Conservation (phyloP, 2,113 vertebrate genomes). For the Perca flavescens region DNA sequence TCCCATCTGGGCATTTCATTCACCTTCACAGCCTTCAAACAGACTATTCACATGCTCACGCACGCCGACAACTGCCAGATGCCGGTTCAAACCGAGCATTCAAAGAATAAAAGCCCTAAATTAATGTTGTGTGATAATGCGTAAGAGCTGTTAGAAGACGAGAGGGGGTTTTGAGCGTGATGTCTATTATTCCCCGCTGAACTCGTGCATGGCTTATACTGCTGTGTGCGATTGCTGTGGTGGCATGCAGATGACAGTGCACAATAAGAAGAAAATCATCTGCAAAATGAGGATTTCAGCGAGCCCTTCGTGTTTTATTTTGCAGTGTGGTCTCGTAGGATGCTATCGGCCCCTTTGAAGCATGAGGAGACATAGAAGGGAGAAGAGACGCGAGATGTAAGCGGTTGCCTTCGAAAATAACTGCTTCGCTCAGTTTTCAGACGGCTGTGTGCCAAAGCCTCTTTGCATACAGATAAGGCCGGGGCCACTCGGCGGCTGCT, state of each 20-base stretch:
- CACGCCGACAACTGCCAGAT: constrained; percentile 48
- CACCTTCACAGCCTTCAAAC: constrained; percentile 47
- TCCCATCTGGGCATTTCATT: constrained; percentile 39
- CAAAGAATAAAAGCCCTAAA: constrained; percentile 68
- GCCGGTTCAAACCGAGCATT: constrained; percentile 61
- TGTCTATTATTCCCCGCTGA: constrained; percentile 73
- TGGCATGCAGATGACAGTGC: constrained; percentile 50
- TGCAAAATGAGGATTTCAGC: constrained; percentile 56
- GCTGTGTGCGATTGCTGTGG: constrained; percentile 53
- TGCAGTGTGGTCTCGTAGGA: constrained; percentile 48
- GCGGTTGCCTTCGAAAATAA: constrained; percentile 67
- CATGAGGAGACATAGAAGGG: constrained; percentile 17
- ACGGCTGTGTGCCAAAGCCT: constrained; percentile 70
- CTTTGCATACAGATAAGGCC: constrained; percentile 77
- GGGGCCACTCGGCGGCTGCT: constrained; percentile 15
- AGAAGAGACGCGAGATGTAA: constrained; percentile 51
- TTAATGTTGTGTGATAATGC: constrained; percentile 68
- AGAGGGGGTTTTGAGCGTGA: constrained; percentile 59
- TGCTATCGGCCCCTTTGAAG: constrained; percentile 59
- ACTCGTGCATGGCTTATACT: constrained; percentile 71
- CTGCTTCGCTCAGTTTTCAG: constrained; percentile 50
- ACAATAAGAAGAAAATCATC: constrained; percentile 69
- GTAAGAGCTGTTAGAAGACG: constrained; percentile 51
- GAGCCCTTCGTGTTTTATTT: constrained; percentile 59
- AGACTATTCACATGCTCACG: constrained; percentile 49